These are phyloP conservation scores for Eumacrocentrus americanus DNA, from an alignment of 2,888 invertebrate species.

Conservation along the genomic window DNA sequence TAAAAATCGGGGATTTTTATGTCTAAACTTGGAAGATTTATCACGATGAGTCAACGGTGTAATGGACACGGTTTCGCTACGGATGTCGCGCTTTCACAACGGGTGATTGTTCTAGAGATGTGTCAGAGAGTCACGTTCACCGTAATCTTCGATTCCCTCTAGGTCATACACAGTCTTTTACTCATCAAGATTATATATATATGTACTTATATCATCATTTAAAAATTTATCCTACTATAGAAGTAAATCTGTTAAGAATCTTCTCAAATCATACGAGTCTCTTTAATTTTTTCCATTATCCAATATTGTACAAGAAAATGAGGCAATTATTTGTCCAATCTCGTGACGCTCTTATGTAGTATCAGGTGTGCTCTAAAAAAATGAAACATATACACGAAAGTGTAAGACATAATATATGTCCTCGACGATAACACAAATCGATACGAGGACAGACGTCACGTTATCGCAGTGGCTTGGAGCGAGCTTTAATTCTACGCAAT, in stretches of 20 bases:
- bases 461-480: conserved; percentile 24
- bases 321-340: neutral
- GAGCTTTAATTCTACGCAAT: conserved; percentile 24
- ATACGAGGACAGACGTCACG: conserved; percentile 26
- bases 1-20: neutral
- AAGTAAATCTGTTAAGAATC: no score
- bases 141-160: conserved; percentile 42
- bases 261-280: no score
- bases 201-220: neutral
- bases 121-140: conserved; percentile 47
- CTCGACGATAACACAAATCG: conserved; percentile 29
- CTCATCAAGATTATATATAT: neutral
- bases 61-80: conserved; percentile 21
- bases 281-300: neutral
- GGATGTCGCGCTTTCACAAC: conserved; percentile 46
- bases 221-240: no score
- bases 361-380: conserved; percentile 17
- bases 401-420: conserved; percentile 20
- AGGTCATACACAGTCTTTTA: conserved; percentile 28
- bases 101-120: conserved; percentile 45
- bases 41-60: conserved; percentile 4
- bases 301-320: neutral
- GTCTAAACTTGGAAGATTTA: conserved; percentile 4
- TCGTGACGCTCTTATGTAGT: neutral
- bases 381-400: neutral